Base-by-base conservation (phyloP, 2,888 invertebrate species). In the Rotaria socialis region DNA sequence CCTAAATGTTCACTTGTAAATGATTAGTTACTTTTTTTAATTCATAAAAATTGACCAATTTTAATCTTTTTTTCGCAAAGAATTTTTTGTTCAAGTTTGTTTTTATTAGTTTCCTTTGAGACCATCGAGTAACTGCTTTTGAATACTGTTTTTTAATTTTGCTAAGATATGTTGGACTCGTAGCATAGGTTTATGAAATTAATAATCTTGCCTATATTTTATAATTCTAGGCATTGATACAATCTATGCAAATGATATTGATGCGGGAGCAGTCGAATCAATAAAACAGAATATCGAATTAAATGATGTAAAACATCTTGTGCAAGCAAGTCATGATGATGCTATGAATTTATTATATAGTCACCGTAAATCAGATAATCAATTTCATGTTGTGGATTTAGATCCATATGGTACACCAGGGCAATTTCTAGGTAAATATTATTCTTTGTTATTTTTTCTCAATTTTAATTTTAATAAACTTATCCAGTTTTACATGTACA, bases 361-460 rank as follows among this genome's bases (percentile, higher is more conserved):
- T 24, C 94, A 95, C 89, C 94, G 94, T 85, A 92, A 92, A 41
- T 92, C 92, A 43, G 90, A 92, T 3, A 93, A 94, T 86, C 93
- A 94, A 67, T 97, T 96, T 90, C 94, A 96, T 89, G 95, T 94
- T 0, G 94, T 99, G 85, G 99, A 99, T 91, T 92, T 99, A 87
- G 99, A 99, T 92, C 99, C 99, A 0, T 99, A 98, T 88, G 99
- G 99, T 3, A 96, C 96, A 89, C 96, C 99, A 0, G 94, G 95
- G 2, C 94, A 94, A 74, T 99, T 99, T 92, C 92, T 99, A 0
- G 80, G 80, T 80, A 80, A 47, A 96, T 97, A 90, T 93, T 94
- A 0, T 96, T 96, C 0, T 22, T 24, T 35, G 19, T 16, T 35
- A n/a, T 41, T 19, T 67, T 27, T 67, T 35, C 8, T 11, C 10